Percentiles rank a stretch among this genome's conserved stretches.
phyloP scores from a whole-genome alignment of 2,888 invertebrate genomes.

The Euplexia lucipara region DNA sequence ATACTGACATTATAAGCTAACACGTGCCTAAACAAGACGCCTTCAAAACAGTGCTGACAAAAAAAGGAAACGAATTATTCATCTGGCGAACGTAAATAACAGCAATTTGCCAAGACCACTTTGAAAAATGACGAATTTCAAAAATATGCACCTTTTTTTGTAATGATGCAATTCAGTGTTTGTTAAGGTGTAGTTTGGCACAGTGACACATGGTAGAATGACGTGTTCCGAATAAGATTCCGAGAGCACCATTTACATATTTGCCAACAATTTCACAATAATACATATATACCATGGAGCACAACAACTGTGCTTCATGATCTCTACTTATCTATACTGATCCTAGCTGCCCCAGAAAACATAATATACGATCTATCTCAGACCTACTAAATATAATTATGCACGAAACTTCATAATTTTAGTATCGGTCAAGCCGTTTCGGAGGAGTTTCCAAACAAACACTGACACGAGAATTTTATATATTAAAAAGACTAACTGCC shows the following conservation, averaged over 20 bases:
- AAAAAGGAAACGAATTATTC: neutral
- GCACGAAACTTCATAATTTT: no score
- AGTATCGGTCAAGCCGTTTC: no score
- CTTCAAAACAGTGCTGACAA: neutral
- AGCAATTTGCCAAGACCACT: slow-evolving; percentile 27
- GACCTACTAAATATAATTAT: no score
- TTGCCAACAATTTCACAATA: slow-evolving; percentile 35
- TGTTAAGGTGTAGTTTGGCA: slow-evolving; percentile 34
- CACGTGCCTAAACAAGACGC: slow-evolving; percentile 1
- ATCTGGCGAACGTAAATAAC: slow-evolving; percentile 12
- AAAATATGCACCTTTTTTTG: slow-evolving; percentile 32
- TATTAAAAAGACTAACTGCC: no score
- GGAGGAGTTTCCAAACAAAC: no score
- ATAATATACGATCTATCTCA: no score
- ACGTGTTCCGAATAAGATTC: slow-evolving; percentile 14
- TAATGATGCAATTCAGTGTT: slow-evolving; percentile 42
- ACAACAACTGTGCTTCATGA: no score
- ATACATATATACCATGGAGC: no score
- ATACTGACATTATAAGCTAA: no score
- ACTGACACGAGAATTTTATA: no score
- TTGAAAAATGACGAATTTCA: slow-evolving; percentile 39
- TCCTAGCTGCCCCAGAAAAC: no score
- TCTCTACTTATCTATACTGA: no score
- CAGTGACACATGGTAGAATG: slow-evolving; percentile 13
- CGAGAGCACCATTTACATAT: slow-evolving; percentile 6